phyloP scores from a whole-genome alignment of 1,140 invertebrate species.

The Sminthurides bifidus region DNA sequence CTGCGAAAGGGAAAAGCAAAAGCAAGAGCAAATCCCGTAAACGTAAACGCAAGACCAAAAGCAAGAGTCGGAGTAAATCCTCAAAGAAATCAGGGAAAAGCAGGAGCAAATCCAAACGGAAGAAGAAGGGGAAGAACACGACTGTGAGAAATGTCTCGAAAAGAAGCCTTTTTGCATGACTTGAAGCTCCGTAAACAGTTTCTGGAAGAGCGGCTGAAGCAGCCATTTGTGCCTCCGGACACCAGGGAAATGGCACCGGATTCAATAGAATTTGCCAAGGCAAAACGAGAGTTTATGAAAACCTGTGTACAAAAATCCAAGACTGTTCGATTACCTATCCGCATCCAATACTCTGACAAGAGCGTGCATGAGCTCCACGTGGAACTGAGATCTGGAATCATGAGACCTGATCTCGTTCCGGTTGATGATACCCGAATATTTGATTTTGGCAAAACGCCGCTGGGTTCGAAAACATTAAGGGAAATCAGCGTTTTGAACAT shows the following conservation, averaged over 20 bases:
- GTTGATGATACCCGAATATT: not conserved
- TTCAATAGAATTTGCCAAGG: slow-evolving; percentile 4
- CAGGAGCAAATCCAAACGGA: too few relatives aligned
- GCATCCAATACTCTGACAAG: not conserved
- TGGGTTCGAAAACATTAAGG: not conserved
- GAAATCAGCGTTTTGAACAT: slow-evolving; percentile 8
- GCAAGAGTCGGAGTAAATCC: too few relatives aligned
- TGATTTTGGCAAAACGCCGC: not conserved
- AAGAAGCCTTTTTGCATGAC: too few relatives aligned
- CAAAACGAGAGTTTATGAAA: slow-evolving; percentile 4
- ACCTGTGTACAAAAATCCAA: not conserved
- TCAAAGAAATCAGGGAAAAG: too few relatives aligned
- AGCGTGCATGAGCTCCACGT: not conserved
- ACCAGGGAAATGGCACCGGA: not conserved
- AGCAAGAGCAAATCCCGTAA: too few relatives aligned
- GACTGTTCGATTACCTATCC: not conserved
- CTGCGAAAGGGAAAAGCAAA: too few relatives aligned
- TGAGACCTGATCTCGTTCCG: slow-evolving; percentile 4
- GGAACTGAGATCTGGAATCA: not conserved
- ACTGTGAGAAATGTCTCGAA: too few relatives aligned
- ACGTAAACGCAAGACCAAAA: too few relatives aligned
- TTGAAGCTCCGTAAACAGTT: too few relatives aligned
- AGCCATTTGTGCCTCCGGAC: not conserved
- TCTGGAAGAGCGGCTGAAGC: too few relatives aligned
- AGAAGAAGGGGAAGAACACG: too few relatives aligned